Base-by-base conservation (phyloP, 2,113 vertebrate genomes). In the Vulpes vulpes region DNA sequence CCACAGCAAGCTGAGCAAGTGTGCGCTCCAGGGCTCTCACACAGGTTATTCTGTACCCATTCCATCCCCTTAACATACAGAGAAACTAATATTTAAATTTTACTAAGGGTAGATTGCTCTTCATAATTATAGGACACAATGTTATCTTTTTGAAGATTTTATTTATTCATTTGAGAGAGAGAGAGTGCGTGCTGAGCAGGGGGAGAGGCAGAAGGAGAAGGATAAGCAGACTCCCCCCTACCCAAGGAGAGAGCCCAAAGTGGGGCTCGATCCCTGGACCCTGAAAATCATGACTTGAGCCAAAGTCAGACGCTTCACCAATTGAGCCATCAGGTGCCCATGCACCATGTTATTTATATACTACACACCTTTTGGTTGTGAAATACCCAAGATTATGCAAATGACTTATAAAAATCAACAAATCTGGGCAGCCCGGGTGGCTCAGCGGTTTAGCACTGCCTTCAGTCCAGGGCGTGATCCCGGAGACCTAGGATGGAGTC, bases 331-430 rank as follows among this genome's bases (percentile, higher is more conserved):
- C 67, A 69, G 67, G 67, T 69, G 67, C 67, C 67, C 67, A 69
- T 3, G 35, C 16, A 69, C 67, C 32, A 69, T 74, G 64, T 85
- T 93, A 20, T 74, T 55, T 76, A 74, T 7, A 89, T 73, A 35
- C 30, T 92, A 79, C 80, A n/a, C 73, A 27, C 14, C 10, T 69
- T 84, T 96, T 51, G 87, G 51, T 90, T 22, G 92, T 78, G 20
- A 97, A 97, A 93, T 96, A 92, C 51, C 57, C 3, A 84, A 57
- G 14, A 38, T 35, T 73, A 83, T 35, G 32, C 17, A 96, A 91
- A 92, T 86, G 16, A 83, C 25, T 35, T 95, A 93, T 71, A 90
- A 95, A 89, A 81, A 89, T 76, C 51, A 95, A 96, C 38, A 86
- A 84, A 51, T 84, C 11, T 43, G 6, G 43, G 43, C 43, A 43